These are phyloP conservation scores for Chloroclystis v-ata DNA, from an alignment of 2,888 invertebrate species.

Conservation along the genomic window DNA sequence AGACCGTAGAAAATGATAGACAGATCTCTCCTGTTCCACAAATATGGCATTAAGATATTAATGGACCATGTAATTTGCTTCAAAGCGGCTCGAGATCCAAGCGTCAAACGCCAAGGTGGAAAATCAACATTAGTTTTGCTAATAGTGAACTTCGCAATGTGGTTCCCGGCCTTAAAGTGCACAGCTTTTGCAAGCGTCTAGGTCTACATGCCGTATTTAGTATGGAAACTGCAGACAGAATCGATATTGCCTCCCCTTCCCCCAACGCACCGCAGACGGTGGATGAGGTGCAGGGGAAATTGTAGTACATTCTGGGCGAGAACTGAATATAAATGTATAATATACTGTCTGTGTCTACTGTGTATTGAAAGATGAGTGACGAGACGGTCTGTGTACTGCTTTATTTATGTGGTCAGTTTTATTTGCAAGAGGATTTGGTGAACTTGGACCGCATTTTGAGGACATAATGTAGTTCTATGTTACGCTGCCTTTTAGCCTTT, in stretches of 20 bases:
- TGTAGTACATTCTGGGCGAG: background rate
- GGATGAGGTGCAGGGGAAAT: constrained; percentile 35
- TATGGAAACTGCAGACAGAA: constrained; percentile 64
- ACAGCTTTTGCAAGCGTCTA: constrained; percentile 42
- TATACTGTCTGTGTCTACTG: background rate
- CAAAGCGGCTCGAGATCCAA: background rate
- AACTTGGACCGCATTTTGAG: too few relatives aligned
- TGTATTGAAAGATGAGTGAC: too few relatives aligned
- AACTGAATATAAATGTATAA: background rate
- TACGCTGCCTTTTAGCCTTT: too few relatives aligned
- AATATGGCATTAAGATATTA: background rate
- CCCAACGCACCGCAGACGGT: constrained; percentile 28
- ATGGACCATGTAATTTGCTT: background rate
- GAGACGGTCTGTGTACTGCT: too few relatives aligned
- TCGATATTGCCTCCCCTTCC: constrained; percentile 57
- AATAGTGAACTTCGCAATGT: constrained; percentile 54
- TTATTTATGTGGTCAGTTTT: too few relatives aligned
- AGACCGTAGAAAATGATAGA: background rate
- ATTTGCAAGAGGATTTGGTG: too few relatives aligned
- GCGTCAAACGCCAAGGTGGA: constrained; percentile 28
- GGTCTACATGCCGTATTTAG: constrained; percentile 59
- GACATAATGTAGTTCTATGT: too few relatives aligned
- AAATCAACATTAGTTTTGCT: constrained; percentile 52
- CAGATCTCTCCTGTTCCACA: background rate
- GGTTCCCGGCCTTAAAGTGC: constrained; percentile 27